Conservation (phyloP, 2,797 vertebrate species). For the Sylvilagus floridanus region DNA sequence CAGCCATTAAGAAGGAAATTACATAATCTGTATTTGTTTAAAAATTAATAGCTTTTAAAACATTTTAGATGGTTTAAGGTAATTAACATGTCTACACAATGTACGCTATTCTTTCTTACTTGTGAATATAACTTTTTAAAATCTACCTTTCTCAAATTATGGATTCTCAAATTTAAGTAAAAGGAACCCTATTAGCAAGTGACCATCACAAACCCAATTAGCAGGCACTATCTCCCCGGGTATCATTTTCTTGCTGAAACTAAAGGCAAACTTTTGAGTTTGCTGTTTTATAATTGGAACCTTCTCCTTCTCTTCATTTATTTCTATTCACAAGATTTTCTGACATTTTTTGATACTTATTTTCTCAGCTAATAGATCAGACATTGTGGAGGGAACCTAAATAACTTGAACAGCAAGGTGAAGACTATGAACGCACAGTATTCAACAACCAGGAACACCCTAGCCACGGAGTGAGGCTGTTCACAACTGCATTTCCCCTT, state of each 20-base stretch:
- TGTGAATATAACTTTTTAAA: background rate
- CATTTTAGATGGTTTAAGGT: background rate
- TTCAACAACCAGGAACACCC: background rate
- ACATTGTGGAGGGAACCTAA: background rate
- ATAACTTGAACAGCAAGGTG: background rate
- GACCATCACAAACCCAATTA: background rate
- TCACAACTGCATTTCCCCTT: slow-evolving; percentile 20
- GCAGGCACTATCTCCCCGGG: background rate
- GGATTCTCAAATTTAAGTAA: background rate
- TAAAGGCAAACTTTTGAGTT: background rate
- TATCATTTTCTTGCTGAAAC: background rate
- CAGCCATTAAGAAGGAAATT: background rate
- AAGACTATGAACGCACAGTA: background rate
- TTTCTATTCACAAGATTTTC: background rate
- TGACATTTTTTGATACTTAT: background rate
- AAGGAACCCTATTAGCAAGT: background rate
- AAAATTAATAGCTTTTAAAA: slow-evolving; percentile 28
- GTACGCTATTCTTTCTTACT: background rate
- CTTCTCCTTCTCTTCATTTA: background rate
- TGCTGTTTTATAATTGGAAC: background rate
- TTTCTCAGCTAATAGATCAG: background rate
- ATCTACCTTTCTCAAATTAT: background rate
- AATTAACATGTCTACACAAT: background rate
- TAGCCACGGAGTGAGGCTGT: background rate
- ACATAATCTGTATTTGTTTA: background rate